Evolutionary conservation across 1,140 invertebrate species (phyloP).

Genomic region (Bombus sylvicola): DNA sequence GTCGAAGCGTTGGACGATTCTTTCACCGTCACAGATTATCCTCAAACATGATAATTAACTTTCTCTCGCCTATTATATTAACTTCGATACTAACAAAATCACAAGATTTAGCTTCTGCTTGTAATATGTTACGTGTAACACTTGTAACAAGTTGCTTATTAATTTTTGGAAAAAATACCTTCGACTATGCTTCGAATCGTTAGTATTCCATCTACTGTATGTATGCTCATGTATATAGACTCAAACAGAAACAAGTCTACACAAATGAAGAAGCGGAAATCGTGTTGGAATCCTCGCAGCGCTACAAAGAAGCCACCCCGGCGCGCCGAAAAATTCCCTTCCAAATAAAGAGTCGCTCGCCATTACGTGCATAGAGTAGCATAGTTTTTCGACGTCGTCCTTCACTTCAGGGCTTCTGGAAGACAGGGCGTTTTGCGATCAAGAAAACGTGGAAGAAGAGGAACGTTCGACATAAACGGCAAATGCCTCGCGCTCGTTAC

Average conservation of each 20-base stretch:
- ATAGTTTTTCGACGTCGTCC: neutral
- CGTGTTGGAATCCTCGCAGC: neutral
- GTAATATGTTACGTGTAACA: too few relatives aligned
- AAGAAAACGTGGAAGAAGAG: neutral
- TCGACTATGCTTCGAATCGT: too few relatives aligned
- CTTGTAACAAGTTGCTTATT: too few relatives aligned
- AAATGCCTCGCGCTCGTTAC: slow-evolving; percentile 3
- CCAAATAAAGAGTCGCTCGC: neutral
- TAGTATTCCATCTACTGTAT: too few relatives aligned
- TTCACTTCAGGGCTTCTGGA: slow-evolving; percentile 10
- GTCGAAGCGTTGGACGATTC: too few relatives aligned
- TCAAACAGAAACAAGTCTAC: neutral
- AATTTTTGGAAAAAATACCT: too few relatives aligned
- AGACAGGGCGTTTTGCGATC: neutral
- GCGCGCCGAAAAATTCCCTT: slow-evolving; percentile 2
- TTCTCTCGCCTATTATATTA: too few relatives aligned
- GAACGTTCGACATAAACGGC: slow-evolving; percentile 12
- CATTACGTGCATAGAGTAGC: neutral
- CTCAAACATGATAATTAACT: too few relatives aligned
- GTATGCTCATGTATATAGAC: too few relatives aligned
- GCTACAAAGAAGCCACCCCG: neutral
- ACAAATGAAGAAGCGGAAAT: neutral
- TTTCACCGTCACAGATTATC: too few relatives aligned
- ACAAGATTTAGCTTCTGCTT: too few relatives aligned
- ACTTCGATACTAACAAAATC: too few relatives aligned